Evolutionary conservation across 1,140 invertebrate genomes (phyloP), one percentile per base, ranked within the genome.

Genomic region (Helicoverpa armigera): DNA sequence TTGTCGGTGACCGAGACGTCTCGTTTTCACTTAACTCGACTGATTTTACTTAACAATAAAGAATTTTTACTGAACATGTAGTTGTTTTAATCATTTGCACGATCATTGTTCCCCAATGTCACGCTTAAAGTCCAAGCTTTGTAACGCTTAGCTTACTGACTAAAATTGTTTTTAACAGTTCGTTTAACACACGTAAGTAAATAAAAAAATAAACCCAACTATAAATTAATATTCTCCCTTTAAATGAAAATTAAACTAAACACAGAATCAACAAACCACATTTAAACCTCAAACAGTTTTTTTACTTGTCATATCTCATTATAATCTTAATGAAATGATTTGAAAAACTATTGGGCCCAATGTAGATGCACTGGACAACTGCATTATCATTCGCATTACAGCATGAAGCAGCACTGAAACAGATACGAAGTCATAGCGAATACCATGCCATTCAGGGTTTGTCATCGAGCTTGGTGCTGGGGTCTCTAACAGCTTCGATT

Each of bases 1-100:
- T 85, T 84, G 79, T 82, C 88, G 87, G 87, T 89, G 91, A 88
- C 87, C 87, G 87, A 90, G 88, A 88, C 86, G 83, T 87, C 86
- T 91, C 90, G 86, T 87, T 91, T 90, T 89, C 88, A 93, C 87
- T 89, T 90, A 92, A 93, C 89, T 92, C 92, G 92, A 95, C 92
- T 95, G 93, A 95, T 95, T 94, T 93, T 89, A 86, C 86, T 91
- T 92, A 92, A 92, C 89, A 94, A 93, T 94, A 94, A 94, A 91
- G 83, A 79, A 90, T 89, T 91, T 91, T 91, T 92, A 91, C 82
- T 86, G 88, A 87, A 86, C 81, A 86, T 81, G 82, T 90, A 90
- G 90, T 92, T 91, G 92, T 94, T 94, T 94, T 90, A 92, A 91
- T 77, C 56, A 61, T 93, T 82, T 89, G 93, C 89, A 93, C 87